These are phyloP conservation scores for Poeciliopsis retropinna DNA, from an alignment of 2,113 vertebrate genomes.

Conservation along the genomic window DNA sequence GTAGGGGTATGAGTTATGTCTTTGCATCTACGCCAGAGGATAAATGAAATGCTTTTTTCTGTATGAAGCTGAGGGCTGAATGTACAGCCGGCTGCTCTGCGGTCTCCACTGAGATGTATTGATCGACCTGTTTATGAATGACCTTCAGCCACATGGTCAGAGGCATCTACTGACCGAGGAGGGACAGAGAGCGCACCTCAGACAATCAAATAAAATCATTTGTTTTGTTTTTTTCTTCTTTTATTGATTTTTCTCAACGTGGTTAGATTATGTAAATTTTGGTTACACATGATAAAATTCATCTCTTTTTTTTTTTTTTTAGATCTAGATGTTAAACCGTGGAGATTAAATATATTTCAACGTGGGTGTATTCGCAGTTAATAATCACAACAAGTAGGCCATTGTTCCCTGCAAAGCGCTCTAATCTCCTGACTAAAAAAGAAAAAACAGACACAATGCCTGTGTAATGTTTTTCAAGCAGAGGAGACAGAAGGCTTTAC, in stretches of 20 bases:
- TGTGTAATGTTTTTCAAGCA: conserved; percentile 43
- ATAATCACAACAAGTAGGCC: conserved; percentile 60
- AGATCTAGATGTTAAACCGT: background rate
- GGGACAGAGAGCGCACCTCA: background rate
- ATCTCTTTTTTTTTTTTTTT: background rate
- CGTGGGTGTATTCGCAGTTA: conserved; percentile 43
- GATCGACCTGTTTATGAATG: conserved; percentile 66
- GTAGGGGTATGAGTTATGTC: too few relatives aligned
- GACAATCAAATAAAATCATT: background rate
- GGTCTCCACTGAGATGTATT: conserved; percentile 38
- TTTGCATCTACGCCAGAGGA: background rate
- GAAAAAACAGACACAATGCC: conserved; percentile 10
- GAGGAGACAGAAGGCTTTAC: conserved; percentile 29
- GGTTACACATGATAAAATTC: background rate
- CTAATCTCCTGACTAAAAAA: conserved; percentile 60
- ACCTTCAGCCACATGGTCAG: conserved; percentile 70
- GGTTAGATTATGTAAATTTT: background rate
- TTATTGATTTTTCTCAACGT: background rate
- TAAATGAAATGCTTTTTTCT: background rate
- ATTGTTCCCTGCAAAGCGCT: conserved; percentile 55
- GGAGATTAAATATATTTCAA: conserved; percentile 2
- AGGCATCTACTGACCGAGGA: conserved; percentile 38
- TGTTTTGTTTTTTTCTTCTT: background rate
- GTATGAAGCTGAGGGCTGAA: conserved; percentile 20
- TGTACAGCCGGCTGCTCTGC: conserved; percentile 30